Conservation (phyloP, 2,797 vertebrate species). For the Argyrosomus regius region DNA sequence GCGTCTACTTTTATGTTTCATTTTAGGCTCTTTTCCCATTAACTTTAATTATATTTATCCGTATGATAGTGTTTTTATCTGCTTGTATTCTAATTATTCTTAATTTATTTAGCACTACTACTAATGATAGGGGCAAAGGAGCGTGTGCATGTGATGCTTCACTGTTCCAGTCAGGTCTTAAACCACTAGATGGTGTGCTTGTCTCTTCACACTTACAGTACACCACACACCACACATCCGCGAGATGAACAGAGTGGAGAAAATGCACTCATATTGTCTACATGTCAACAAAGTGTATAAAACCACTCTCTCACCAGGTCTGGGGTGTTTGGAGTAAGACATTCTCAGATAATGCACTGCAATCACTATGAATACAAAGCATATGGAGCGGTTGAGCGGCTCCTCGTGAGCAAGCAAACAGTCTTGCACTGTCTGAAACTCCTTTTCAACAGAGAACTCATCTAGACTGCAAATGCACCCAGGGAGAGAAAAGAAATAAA, state of each 20-base stretch:
- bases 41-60: background rate
- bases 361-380: constrained; percentile 40
- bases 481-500: constrained; percentile 59
- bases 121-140: background rate
- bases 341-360: constrained; percentile 53
- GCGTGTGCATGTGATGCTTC: constrained; percentile 2
- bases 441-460: constrained; percentile 62
- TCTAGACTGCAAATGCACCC: constrained; percentile 63
- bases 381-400: constrained; percentile 47
- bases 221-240: constrained; percentile 1
- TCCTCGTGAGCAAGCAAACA: constrained; percentile 63
- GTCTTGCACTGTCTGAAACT: constrained; percentile 51
- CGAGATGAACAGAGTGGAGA: constrained; percentile 47
- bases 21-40: background rate
- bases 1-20: background rate
- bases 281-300: constrained; percentile 34
- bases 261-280: constrained; percentile 41
- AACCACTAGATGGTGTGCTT: constrained; percentile 83
- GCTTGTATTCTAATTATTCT: background rate
- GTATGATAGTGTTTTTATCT: background rate
- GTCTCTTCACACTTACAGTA: constrained; percentile 57
- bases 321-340: constrained; percentile 30
- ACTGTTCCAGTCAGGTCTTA: constrained; percentile 32
- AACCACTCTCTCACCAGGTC: constrained; percentile 26
- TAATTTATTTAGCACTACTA: background rate